These are phyloP conservation scores for Diadophis punctatus DNA, from an alignment of 2,113 vertebrate species.

Conservation along the genomic window DNA sequence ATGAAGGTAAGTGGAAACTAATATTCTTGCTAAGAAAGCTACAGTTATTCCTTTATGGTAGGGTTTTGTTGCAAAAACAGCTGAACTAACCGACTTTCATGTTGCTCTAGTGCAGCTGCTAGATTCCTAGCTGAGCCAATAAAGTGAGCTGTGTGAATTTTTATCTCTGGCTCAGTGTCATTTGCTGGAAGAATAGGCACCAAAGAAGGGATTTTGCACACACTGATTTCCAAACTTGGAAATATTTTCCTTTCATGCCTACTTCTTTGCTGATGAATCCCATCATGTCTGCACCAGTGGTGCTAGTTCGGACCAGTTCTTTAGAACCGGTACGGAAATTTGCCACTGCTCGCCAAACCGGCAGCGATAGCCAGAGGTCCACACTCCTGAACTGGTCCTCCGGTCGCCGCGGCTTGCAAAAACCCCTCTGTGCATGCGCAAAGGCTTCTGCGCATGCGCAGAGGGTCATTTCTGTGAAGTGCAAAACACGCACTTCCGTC, in stretches of 20 bases:
- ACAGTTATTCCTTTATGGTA: too few species aligned
- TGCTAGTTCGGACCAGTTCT: too few species aligned
- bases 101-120: neutral
- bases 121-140: neutral
- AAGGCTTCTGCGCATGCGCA: too few species aligned
- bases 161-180: neutral
- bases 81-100: neutral
- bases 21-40: neutral
- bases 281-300: neutral
- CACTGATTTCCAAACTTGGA: neutral
- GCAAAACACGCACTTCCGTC: too few species aligned
- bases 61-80: neutral
- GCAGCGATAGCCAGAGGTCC: too few species aligned
- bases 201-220: neutral
- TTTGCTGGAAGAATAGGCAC: neutral
- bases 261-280: neutral
- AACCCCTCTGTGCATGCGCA: too few species aligned
- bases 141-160: neutral
- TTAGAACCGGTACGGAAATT: too few species aligned
- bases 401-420: too few species aligned
- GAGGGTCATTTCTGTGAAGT: too few species aligned
- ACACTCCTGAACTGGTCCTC: too few species aligned
- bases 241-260: neutral
- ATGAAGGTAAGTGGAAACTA: constrained; percentile 79
- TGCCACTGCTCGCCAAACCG: too few species aligned